A percentile compares a stretch with the other conserved stretches of the same genome.
Evolutionary conservation across 2,888 invertebrate genomes (phyloP).

Genomic region (Amaurobius ferox): DNA sequence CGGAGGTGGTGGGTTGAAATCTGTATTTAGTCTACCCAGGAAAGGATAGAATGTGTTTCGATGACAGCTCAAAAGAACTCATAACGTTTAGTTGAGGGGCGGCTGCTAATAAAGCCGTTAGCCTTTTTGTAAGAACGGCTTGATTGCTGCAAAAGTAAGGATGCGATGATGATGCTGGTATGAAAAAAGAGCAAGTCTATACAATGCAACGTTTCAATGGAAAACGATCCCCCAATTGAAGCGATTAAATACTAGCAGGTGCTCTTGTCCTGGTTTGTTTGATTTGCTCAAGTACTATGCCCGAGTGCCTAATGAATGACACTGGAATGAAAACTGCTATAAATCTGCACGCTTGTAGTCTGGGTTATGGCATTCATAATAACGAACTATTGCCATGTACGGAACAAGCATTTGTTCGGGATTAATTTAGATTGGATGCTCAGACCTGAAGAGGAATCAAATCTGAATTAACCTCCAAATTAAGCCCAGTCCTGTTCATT

Average conservation of each 20-base stretch:
- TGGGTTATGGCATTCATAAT: no score
- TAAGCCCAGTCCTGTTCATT: no score
- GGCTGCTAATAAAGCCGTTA: slow-evolving; percentile 8
- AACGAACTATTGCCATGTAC: no score
- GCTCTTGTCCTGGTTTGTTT: not conserved
- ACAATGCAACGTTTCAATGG: not conserved
- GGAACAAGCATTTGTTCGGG: no score
- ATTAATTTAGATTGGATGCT: no score
- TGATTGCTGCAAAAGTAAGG: slow-evolving; percentile 6
- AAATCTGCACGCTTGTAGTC: no score
- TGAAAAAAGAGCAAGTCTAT: not conserved
- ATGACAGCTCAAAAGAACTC: slow-evolving; percentile 61
- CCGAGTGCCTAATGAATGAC: no score
- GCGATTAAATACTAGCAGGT: not conserved
- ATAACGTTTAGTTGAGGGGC: not conserved
- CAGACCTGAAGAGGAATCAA: no score
- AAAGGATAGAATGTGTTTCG: slow-evolving; percentile 21
- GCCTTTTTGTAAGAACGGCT: not conserved
- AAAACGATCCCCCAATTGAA: not conserved
- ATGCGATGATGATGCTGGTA: not conserved
- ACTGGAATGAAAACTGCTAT: no score
- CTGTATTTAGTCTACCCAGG: slow-evolving; percentile 18
- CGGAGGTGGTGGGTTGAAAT: slow-evolving; percentile 49
- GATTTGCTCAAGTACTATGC: not conserved
- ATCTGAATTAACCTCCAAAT: no score